A percentile compares a stretch with the other conserved stretches of the same genome.
phyloP scores from a whole-genome alignment of 2,888 invertebrate genomes.

The Parthenolecanium corni region DNA sequence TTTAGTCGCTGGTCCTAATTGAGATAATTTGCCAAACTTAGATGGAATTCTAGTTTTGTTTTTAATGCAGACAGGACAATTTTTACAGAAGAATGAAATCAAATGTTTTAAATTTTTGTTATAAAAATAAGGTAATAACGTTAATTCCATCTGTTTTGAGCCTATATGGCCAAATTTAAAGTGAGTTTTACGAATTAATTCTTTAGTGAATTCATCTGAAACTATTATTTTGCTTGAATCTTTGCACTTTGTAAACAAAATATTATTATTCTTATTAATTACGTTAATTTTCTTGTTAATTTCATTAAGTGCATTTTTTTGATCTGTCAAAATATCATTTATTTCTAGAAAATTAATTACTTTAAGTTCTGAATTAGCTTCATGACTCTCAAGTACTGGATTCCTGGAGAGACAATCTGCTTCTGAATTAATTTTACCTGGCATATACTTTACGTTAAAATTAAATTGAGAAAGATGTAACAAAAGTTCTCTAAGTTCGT shows the following conservation, averaged over 20 bases:
- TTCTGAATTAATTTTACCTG: constrained; percentile 32
- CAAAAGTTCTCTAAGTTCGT: constrained; percentile 32
- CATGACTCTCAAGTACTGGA: constrained; percentile 29
- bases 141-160: neutral
- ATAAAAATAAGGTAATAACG: neutral
- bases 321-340: neutral
- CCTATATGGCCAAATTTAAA: neutral
- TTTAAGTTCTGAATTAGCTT: constrained; percentile 22
- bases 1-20: constrained; percentile 34
- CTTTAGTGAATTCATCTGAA: neutral
- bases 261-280: constrained; percentile 4
- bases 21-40: constrained; percentile 33
- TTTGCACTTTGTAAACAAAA: neutral
- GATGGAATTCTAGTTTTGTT: constrained; percentile 33
- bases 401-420: constrained; percentile 32
- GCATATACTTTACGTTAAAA: constrained; percentile 32
- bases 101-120: constrained; percentile 30
- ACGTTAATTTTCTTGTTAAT: constrained; percentile 15
- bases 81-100: constrained; percentile 31
- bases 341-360: neutral
- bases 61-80: constrained; percentile 31
- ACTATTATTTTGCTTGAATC: neutral
- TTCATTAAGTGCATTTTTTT: neutral
- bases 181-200: neutral
- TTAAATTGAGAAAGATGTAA: constrained; percentile 33